Evolutionary conservation across 2,113 vertebrate genomes (phyloP), one percentile per base, ranked within the genome.

Genomic region (Anolis carolinensis): DNA sequence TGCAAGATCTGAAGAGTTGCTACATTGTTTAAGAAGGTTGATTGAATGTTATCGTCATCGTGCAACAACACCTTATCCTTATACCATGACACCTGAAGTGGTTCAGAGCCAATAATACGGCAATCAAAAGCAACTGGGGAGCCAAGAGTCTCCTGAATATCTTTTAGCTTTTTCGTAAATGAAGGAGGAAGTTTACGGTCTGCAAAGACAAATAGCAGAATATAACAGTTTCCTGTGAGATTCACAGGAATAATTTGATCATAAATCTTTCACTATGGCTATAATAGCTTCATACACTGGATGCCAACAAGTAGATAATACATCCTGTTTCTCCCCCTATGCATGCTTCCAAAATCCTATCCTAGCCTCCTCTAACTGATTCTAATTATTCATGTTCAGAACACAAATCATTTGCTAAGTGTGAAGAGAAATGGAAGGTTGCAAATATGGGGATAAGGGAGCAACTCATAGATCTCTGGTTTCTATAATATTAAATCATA

Each of bases 121-220:
- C 98, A 99, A 94, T 99, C 98, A 86, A 99, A 98, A 0, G 96
- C 96, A 76, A 99, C 96, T 0, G 97, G 93, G 67, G 95, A 96
- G 73, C 98, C 98, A 90, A 98, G 95, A 0, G 92, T 98, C 92
- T 98, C 97, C 39, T 98, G 97, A 81, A 99, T 96, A 87, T 98
- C 98, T 89, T 97, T 99, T 85, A 99, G 96, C 93, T 99, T 99
- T 93, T 98, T 98, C 18, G 97, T 94, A 91, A 99, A 99, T 34
- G 97, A 95, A 27, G 99, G 98, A 5, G 98, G 97, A 67, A 98
- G 97, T 90, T 99, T 99, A 89, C 96, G 98, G 90, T 99, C 99
- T 99, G 97, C 48, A 97, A 97, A 91, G 93, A 82, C 93, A 86
- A 91, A 94, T 48, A 36, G 50, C 27, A 27, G 23, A 85, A 59